phyloP scores from a whole-genome alignment of 2,113 vertebrate species.

The Stomatorhinus ivindoensis region DNA sequence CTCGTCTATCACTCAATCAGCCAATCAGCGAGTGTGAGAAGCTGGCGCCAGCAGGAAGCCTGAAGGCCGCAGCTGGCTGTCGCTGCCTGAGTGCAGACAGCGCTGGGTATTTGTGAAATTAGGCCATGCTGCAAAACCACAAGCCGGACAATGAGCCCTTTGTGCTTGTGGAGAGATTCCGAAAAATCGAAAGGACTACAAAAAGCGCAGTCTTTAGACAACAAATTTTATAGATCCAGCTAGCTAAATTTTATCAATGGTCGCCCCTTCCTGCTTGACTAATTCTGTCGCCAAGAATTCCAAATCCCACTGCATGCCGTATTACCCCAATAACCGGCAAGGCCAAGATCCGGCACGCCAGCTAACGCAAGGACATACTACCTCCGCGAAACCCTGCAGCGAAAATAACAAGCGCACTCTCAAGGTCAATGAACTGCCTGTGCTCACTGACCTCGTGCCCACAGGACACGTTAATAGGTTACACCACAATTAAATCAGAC shows the following conservation, averaged over 20 bases:
- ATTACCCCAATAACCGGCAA: not conserved
- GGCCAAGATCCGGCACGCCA: not conserved
- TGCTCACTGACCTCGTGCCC: not conserved
- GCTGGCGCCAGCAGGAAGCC: conserved; percentile 31
- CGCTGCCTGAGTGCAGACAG: conserved; percentile 20
- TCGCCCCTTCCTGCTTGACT: not conserved
- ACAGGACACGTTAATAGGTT: conserved; percentile 1
- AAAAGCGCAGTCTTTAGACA: not conserved
- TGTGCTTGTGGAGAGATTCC: not conserved
- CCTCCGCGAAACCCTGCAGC: not conserved
- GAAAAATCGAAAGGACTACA: not conserved
- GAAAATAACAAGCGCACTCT: not conserved
- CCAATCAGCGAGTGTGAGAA: not conserved
- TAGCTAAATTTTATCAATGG: not conserved
- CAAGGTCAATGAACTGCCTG: not conserved
- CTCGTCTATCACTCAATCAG: conserved; percentile 23
- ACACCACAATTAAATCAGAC: not conserved
- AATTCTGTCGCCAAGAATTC: not conserved
- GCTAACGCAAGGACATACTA: not conserved
- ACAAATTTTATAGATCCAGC: not conserved
- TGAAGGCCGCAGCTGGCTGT: conserved; percentile 40
- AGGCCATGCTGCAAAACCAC: conserved; percentile 22
- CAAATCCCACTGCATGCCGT: not conserved
- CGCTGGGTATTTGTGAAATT: conserved; percentile 29
- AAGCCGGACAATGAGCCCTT: conserved; percentile 25